A percentile compares a stretch with the other conserved stretches of the same genome.
Conservation (phyloP, 2,888 invertebrate species). For the Plebejus argus region DNA sequence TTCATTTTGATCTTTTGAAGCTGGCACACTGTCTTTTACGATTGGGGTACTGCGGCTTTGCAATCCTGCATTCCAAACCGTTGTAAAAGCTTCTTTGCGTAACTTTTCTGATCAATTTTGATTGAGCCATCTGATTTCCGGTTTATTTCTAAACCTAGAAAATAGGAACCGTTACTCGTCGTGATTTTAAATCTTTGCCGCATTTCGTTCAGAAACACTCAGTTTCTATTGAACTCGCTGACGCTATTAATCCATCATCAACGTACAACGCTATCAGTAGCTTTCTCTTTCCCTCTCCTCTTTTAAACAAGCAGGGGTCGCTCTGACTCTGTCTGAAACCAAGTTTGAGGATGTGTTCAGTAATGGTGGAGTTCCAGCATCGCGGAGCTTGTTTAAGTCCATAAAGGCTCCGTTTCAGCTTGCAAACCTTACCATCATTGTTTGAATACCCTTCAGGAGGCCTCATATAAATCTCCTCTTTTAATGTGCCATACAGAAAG, state of each 20-base stretch:
- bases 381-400: constrained; percentile 36
- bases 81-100: too few relatives aligned
- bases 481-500: constrained; percentile 33
- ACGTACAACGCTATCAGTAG: constrained; percentile 57
- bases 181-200: constrained; percentile 3
- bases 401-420: constrained; percentile 34
- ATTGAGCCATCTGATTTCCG: too few relatives aligned
- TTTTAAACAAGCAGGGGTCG: constrained; percentile 27
- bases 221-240: not conserved
- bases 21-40: too few relatives aligned
- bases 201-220: constrained; percentile 8
- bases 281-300: constrained; percentile 39
- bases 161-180: too few relatives aligned
- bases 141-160: too few relatives aligned
- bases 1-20: too few relatives aligned
- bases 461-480: constrained; percentile 36
- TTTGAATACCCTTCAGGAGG: constrained; percentile 19
- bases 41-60: too few relatives aligned
- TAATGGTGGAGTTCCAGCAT: constrained; percentile 34
- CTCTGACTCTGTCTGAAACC: not conserved
- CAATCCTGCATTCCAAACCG: too few relatives aligned
- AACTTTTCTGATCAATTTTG: too few relatives aligned
- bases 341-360: too few relatives aligned
- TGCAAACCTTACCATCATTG: constrained; percentile 33
- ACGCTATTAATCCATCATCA: too few relatives aligned